Evolutionary conservation across 2,797 vertebrate species (phyloP).

Genomic region (Microctenopoma stevenorrisi): DNA sequence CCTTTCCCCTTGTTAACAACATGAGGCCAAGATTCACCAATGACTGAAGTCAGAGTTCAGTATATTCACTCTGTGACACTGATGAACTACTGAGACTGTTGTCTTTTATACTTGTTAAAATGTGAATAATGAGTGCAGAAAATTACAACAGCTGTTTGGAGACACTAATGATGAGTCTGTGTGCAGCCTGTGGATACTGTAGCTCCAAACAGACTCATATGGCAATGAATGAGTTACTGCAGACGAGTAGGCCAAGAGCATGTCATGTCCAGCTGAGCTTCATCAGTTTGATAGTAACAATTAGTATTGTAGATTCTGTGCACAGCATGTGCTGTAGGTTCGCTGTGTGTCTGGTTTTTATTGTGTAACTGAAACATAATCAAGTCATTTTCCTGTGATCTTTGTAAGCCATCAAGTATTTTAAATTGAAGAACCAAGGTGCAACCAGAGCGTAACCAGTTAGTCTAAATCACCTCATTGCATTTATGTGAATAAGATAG

Average conservation of each 20-base stretch:
- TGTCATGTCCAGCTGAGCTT: constrained; percentile 37
- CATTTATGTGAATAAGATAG: constrained; percentile 20
- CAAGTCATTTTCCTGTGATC: constrained; percentile 54
- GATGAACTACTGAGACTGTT: constrained; percentile 7
- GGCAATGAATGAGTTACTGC: constrained; percentile 15
- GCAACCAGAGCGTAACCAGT: constrained; percentile 48
- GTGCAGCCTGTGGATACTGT: constrained; percentile 16
- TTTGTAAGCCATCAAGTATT: constrained; percentile 42
- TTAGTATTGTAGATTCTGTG: constrained; percentile 37
- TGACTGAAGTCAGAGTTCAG: neutral
- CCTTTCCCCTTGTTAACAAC: too few species aligned
- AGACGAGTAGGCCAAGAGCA: constrained; percentile 31
- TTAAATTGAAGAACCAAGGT: constrained; percentile 46
- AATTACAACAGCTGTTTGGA: constrained; percentile 3
- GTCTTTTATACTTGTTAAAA: constrained; percentile 33
- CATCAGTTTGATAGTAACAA: constrained; percentile 36
- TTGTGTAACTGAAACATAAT: constrained; percentile 51
- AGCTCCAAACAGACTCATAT: constrained; percentile 31
- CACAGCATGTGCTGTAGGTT: neutral
- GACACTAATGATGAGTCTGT: constrained; percentile 10
- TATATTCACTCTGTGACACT: constrained; percentile 12
- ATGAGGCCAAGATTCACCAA: too few species aligned
- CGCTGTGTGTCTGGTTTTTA: constrained; percentile 35
- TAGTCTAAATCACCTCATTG: constrained; percentile 27
- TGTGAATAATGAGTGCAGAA: neutral